Conservation (phyloP, 2,113 vertebrate genomes). For the Pelvicachromis taeniatus region DNA sequence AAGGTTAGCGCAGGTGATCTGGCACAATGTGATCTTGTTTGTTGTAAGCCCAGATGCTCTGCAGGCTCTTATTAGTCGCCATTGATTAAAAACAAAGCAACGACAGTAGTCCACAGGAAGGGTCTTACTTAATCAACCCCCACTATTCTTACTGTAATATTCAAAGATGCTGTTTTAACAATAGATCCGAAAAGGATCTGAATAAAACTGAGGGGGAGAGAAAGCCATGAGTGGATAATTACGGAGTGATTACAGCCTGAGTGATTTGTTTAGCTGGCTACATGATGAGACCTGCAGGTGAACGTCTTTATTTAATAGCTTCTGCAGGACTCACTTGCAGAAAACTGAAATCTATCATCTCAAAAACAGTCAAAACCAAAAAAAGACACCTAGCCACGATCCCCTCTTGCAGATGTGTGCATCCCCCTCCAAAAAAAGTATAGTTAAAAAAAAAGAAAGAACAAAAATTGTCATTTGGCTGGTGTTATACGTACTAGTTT, state of each 20-base stretch:
- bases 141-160: not conserved
- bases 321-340: not conserved
- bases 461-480: not conserved
- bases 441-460: not conserved
- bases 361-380: not conserved
- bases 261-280: slow-evolving; percentile 30
- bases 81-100: slow-evolving; percentile 76
- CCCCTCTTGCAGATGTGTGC: not conserved
- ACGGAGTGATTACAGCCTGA: slow-evolving; percentile 49
- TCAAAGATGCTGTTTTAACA: slow-evolving; percentile 44
- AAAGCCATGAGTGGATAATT: slow-evolving; percentile 41
- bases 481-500: not conserved
- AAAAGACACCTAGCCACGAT: not conserved
- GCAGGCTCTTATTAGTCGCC: slow-evolving; percentile 66
- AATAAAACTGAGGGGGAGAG: slow-evolving; percentile 51
- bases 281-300: slow-evolving; percentile 27
- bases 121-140: slow-evolving; percentile 31
- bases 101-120: slow-evolving; percentile 34
- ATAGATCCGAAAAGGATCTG: slow-evolving; percentile 51
- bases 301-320: slow-evolving; percentile 25
- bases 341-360: not conserved
- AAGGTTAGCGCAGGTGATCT: slow-evolving; percentile 73
- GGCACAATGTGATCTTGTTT: slow-evolving; percentile 64
- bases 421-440: no score
- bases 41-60: slow-evolving; percentile 60